Evolutionary conservation across 2,113 vertebrate species (phyloP).

Genomic region (Marmota flaviventris): DNA sequence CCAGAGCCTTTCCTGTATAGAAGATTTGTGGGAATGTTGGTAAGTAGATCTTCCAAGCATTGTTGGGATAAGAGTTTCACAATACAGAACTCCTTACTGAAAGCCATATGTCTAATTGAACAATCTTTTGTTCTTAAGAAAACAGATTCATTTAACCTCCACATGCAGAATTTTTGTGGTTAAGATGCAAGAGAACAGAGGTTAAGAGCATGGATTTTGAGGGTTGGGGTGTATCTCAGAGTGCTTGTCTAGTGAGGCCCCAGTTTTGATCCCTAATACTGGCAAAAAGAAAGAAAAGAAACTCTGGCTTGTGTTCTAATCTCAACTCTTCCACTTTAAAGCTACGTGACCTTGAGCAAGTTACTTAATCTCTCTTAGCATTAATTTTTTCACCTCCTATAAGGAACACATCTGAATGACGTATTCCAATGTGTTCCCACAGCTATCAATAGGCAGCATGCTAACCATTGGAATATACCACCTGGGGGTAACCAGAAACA

Average conservation of each 20-base stretch:
- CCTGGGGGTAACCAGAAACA: too few relatives aligned
- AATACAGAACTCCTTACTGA: neutral
- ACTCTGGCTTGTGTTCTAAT: neutral
- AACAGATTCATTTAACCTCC: neutral
- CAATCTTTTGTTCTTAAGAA: neutral
- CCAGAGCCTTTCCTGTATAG: neutral
- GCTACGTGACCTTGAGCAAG: neutral
- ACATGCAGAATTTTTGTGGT: neutral
- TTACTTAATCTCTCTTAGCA: neutral
- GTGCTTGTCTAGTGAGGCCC: neutral
- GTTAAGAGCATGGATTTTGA: neutral
- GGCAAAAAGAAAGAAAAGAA: neutral
- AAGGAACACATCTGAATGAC: too few relatives aligned
- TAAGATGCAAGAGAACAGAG: neutral
- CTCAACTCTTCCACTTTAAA: neutral
- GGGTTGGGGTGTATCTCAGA: neutral
- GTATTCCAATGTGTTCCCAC: too few relatives aligned
- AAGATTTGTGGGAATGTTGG: neutral
- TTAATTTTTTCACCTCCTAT: slow-evolving; percentile 36
- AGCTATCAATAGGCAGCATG: too few relatives aligned
- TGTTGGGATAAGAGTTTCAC: neutral
- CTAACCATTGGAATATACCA: too few relatives aligned
- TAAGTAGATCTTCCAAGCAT: neutral
- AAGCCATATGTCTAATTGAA: neutral
- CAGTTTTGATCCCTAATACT: neutral